These are phyloP conservation scores for Tetragnatha versicolor DNA, from an alignment of 1,140 invertebrate species.

Conservation along the genomic window DNA sequence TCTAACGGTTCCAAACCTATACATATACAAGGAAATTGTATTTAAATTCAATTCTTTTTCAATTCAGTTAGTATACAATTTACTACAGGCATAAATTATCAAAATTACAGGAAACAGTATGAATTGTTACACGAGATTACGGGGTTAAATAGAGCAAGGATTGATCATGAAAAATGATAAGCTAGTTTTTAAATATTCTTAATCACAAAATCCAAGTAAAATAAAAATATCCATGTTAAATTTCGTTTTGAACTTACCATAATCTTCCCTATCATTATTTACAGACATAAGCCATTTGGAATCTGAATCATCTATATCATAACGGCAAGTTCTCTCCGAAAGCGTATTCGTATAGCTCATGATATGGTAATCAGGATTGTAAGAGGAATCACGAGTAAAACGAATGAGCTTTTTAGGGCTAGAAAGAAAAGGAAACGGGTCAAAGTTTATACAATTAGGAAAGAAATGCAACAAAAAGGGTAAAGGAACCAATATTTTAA, in stretches of 20 bases:
- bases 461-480: no score
- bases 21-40: slow-evolving; percentile 25
- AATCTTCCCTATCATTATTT: slow-evolving; percentile 79
- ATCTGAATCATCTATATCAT: slow-evolving; percentile 94
- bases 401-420: slow-evolving; percentile 87
- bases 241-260: no score
- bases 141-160: neutral
- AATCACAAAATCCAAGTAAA: no score
- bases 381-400: slow-evolving; percentile 86
- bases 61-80: neutral
- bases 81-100: neutral
- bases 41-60: neutral
- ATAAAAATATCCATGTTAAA: no score
- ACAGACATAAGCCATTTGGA: slow-evolving; percentile 86
- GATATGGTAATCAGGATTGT: slow-evolving; percentile 81
- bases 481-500: no score
- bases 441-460: no score
- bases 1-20: slow-evolving; percentile 74
- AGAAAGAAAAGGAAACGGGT: neutral
- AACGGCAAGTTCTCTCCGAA: slow-evolving; percentile 91
- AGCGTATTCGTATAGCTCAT: slow-evolving; percentile 83
- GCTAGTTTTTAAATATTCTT: no score
- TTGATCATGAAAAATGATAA: no score
- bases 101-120: neutral
- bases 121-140: neutral